These are phyloP conservation scores for Anolis apletophallus DNA, from an alignment of 2,797 vertebrate species.

Conservation along the genomic window DNA sequence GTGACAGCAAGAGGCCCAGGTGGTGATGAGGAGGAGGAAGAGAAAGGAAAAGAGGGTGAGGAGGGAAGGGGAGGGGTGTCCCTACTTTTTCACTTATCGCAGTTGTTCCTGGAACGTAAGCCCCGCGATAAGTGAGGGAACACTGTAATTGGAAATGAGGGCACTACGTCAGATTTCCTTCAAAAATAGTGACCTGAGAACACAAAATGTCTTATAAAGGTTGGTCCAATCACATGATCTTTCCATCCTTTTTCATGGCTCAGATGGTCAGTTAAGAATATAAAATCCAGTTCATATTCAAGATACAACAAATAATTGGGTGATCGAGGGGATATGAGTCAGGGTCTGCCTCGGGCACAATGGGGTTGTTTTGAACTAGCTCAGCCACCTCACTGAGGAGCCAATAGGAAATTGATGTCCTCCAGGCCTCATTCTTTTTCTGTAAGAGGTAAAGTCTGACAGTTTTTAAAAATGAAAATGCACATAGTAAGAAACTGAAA, in stretches of 20 bases:
- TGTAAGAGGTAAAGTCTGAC: background rate
- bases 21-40: no score
- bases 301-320: background rate
- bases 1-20: no score
- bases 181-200: no score
- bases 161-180: no score
- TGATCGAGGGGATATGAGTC: background rate
- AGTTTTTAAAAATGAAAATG: background rate
- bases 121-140: no score
- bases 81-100: no score
- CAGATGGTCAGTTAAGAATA: background rate
- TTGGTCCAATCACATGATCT: background rate
- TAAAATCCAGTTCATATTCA: background rate
- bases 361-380: background rate
- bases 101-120: no score
- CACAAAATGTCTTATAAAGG: no score
- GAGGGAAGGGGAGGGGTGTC: no score
- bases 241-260: background rate
- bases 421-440: background rate
- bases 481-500: background rate
- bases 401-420: background rate
- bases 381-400: background rate
- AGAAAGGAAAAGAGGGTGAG: no score
- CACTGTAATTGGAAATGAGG: no score
- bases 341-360: no score